phyloP scores from a whole-genome alignment of 1,140 invertebrate species.

The Metopolophium dirhodum region DNA sequence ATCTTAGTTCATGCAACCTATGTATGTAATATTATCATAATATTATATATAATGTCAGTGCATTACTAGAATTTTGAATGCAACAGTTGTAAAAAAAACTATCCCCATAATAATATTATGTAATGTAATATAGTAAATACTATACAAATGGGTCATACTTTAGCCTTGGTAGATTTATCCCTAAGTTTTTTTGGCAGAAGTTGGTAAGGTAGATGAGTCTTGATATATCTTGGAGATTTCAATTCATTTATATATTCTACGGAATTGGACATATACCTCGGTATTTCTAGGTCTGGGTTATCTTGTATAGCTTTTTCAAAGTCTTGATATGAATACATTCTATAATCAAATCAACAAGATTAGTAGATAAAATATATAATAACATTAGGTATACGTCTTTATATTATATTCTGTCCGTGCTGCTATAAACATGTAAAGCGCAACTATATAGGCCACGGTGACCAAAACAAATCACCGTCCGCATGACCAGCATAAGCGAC shows the following conservation, averaged over 20 bases:
- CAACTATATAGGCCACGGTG: no score
- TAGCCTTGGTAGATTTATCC: constrained; percentile 64
- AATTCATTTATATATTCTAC: constrained; percentile 63
- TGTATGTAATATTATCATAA: neutral
- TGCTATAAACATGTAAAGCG: no score
- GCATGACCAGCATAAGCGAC: no score
- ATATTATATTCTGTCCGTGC: no score
- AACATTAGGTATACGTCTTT: no score
- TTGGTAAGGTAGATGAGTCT: constrained; percentile 74
- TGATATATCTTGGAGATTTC: constrained; percentile 69
- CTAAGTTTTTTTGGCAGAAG: constrained; percentile 70
- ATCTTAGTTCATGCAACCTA: no score
- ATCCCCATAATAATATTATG: neutral
- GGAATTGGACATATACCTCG: constrained; percentile 63
- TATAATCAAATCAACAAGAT: no score
- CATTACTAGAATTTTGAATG: neutral
- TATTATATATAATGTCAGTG: no score
- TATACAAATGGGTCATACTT: constrained; percentile 61
- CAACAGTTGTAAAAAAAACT: neutral
- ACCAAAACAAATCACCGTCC: no score
- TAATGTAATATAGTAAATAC: neutral
- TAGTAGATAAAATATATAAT: no score
- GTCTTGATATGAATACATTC: constrained; percentile 60
- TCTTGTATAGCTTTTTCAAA: constrained; percentile 61
- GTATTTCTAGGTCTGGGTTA: constrained; percentile 61